phyloP scores from a whole-genome alignment of 2,113 vertebrate genomes.

The Alexandromys fortis region DNA sequence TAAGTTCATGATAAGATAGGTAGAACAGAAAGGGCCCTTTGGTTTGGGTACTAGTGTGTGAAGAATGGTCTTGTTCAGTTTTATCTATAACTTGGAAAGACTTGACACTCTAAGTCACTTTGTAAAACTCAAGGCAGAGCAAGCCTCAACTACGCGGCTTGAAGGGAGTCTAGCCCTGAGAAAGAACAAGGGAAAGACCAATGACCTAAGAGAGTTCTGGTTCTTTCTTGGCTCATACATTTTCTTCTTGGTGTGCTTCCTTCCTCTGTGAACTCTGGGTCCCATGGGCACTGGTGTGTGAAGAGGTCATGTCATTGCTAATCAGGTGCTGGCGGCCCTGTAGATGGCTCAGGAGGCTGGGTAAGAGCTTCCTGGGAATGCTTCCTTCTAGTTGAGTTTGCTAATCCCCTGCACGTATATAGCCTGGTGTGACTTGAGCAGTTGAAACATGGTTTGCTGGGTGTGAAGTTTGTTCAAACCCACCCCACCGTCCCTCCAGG shows the following conservation, averaged over 20 bases:
- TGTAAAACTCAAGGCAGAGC: not conserved
- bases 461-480: not conserved
- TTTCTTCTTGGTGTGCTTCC: not conserved
- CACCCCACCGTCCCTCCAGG: not conserved
- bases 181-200: not conserved
- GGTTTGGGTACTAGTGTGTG: not conserved
- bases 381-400: not conserved
- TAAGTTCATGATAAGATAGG: not conserved
- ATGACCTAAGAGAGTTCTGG: not conserved
- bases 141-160: not conserved
- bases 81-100: not conserved
- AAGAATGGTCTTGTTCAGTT: not conserved
- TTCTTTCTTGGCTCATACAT: not conserved
- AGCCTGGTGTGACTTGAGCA: not conserved
- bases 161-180: not conserved
- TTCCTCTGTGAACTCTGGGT: not conserved
- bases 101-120: not conserved
- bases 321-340: not conserved
- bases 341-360: not conserved
- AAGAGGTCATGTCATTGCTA: not conserved
- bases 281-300: rapidly evolving
- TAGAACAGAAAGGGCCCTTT: not conserved
- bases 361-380: not conserved
- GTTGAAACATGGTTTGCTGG: rapidly evolving
- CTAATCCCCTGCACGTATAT: not conserved